Conservation (phyloP, 2,888 invertebrate genomes). For the Meandrusa payeni region DNA sequence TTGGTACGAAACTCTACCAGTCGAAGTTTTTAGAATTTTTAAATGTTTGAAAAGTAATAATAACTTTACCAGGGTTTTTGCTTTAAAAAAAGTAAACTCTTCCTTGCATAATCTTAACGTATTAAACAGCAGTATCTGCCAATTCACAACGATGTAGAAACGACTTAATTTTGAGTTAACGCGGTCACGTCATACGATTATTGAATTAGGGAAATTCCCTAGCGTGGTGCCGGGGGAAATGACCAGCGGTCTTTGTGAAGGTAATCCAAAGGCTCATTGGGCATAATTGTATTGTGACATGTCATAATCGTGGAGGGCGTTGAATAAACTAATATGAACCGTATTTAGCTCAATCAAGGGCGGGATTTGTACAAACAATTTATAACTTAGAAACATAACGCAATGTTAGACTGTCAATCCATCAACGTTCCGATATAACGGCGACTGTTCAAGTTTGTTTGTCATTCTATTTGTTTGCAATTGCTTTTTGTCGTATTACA, state of each 20-base stretch:
- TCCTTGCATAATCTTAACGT: no score
- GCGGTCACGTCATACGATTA: conserved; percentile 28
- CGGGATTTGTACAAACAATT: conserved; percentile 6
- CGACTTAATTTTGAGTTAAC: conserved; percentile 25
- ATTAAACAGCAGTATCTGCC: not conserved
- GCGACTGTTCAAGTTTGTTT: not conserved
- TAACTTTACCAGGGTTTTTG: no score
- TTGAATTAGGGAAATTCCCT: conserved; percentile 31
- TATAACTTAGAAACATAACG: conserved; percentile 1
- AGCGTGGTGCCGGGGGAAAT: conserved; percentile 26
- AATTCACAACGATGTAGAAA: conserved; percentile 10
- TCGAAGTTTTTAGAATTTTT: no score
- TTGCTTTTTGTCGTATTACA: not conserved
- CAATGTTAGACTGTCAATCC: conserved; percentile 1
- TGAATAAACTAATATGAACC: conserved; percentile 3
- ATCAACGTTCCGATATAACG: not conserved
- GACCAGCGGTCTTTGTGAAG: conserved; percentile 15
- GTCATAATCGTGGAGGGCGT: conserved; percentile 6
- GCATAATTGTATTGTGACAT: conserved; percentile 27
- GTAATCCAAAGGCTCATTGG: conserved; percentile 25
- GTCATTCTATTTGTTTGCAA: not conserved
- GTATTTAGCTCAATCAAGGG: not conserved
- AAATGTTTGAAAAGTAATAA: no score
- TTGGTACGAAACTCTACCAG: no score
- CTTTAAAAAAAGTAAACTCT: no score